These are phyloP conservation scores for Hydractinia symbiolongicarpus DNA, from an alignment of 30 jellyfish, hydroid and myxozoan genomes.

Conservation along the genomic window DNA sequence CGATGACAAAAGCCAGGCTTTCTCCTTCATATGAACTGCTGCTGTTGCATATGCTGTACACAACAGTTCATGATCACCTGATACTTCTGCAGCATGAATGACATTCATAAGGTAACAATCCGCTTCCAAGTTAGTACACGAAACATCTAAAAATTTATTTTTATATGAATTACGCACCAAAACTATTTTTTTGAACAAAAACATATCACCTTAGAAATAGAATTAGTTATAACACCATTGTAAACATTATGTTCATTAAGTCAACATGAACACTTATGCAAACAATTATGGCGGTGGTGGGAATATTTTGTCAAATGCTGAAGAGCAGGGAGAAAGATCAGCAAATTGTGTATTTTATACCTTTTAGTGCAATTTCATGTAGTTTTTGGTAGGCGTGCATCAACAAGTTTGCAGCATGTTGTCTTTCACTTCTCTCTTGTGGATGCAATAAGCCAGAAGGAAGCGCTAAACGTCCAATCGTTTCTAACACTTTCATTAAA, in stretches of 20 bases:
- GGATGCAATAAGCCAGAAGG: slow-evolving; percentile 25
- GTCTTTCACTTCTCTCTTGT: slow-evolving; percentile 22
- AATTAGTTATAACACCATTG: too few relatives aligned
- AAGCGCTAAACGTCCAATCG: slow-evolving; percentile 15
- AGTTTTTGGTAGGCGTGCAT: slow-evolving; percentile 31
- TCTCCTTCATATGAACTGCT: slow-evolving; percentile 37
- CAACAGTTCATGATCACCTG: slow-evolving; percentile 33
- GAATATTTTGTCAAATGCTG: too few relatives aligned
- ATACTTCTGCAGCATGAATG: slow-evolving; percentile 40
- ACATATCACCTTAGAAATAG: too few relatives aligned
- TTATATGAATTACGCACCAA: background rate
- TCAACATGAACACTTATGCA: too few relatives aligned
- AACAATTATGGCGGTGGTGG: too few relatives aligned
- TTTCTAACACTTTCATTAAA: slow-evolving; percentile 15
- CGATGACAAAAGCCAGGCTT: slow-evolving; percentile 17
- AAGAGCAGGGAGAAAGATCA: background rate
- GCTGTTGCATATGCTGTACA: slow-evolving; percentile 39
- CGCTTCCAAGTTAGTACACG: slow-evolving; percentile 26
- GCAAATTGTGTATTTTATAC: background rate
- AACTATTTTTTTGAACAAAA: too few relatives aligned
- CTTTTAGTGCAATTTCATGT: slow-evolving; percentile 37
- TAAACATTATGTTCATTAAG: too few relatives aligned
- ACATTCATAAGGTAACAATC: slow-evolving; percentile 44
- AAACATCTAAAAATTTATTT: background rate
- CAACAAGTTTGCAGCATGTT: slow-evolving; percentile 16